These are phyloP conservation scores for Sylvia atricapilla DNA, from an alignment of 2,113 vertebrate genomes.

Conservation along the genomic window DNA sequence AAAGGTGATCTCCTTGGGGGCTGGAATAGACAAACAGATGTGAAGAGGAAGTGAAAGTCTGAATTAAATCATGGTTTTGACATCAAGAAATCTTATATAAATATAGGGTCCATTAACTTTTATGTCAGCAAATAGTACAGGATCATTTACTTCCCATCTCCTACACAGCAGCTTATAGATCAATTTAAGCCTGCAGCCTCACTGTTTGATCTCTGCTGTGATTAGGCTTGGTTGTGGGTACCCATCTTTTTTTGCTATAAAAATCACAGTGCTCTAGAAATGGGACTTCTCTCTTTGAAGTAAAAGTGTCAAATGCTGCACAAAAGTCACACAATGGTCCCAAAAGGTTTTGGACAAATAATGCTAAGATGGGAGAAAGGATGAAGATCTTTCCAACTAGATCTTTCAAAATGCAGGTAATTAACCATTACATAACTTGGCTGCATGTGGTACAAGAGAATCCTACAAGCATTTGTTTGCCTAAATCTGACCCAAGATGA, in stretches of 20 bases:
- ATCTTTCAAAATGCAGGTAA: neutral
- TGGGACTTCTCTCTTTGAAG: neutral
- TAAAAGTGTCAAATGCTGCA: neutral
- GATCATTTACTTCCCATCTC: conserved; percentile 42
- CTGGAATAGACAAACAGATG: conserved; percentile 68
- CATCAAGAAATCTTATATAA: conserved; percentile 34
- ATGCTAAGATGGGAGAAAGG: neutral
- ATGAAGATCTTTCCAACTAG: neutral
- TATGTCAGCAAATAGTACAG: conserved; percentile 3
- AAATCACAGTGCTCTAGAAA: neutral
- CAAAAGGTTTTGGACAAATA: neutral
- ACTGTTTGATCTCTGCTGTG: conserved; percentile 11
- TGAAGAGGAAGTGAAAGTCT: neutral
- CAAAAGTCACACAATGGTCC: neutral
- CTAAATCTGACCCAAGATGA: neutral
- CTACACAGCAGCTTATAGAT: conserved; percentile 7
- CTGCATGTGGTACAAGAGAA: neutral
- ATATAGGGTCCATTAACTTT: conserved; percentile 33
- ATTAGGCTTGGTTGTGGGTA: neutral
- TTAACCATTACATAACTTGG: neutral
- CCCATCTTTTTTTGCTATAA: neutral
- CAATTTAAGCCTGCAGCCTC: conserved; percentile 5
- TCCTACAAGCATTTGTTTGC: neutral
- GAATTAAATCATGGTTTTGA: neutral
- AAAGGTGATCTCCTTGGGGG: conserved; percentile 87